Base-by-base conservation (phyloP, 2,113 vertebrate species). In the Puma concolor region DNA sequence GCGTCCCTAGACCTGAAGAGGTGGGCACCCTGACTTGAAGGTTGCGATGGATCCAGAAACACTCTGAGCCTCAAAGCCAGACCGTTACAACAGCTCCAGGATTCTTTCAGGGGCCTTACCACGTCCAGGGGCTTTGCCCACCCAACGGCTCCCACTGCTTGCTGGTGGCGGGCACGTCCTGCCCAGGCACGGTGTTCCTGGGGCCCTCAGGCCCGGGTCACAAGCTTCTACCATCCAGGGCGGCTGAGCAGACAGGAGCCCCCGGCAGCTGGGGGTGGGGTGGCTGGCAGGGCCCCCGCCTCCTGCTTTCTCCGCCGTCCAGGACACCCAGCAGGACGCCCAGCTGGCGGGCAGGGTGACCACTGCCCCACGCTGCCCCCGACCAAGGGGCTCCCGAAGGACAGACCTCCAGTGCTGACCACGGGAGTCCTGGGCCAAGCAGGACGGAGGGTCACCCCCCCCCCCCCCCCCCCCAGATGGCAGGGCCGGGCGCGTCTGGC, bases 221-320 rank as follows among this genome's bases (percentile, higher is more conserved):
- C 17, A 84, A 79, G 23, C 36, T 16, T 44, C 66, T 19, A 6
- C 52, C 9, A 4, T 2, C 1, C 15, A 63, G 41, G 27, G 67
- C 38, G 57, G 41, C 31, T 82, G 3, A 66, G 57, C 9, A 16
- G 15, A 15, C 48, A 4, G 52, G 36, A 16, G 23, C 50, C 11
- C 50, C 41, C 12, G 15, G n/a, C 2, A 13, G 21, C 12, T 7
- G 29, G 10, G 74, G n/a, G 44, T 44, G 44, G 5, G 23, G 33
- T 2, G 19, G 8, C 31, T 33, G 7, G 41, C 36, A 44, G 36
- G 6, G 2, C 72, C 15, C 60, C 4, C 3, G 0, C 21, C 33
- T 29, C 29, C 27, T 17, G 80, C 17, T 5, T 5, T 33, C 7
- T 14, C 31, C n/a, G 1, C 5, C 0, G 8, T 27, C n/a, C 12